phyloP scores from a whole-genome alignment of 2,797 vertebrate species.

The Crypturellus tataupa region DNA sequence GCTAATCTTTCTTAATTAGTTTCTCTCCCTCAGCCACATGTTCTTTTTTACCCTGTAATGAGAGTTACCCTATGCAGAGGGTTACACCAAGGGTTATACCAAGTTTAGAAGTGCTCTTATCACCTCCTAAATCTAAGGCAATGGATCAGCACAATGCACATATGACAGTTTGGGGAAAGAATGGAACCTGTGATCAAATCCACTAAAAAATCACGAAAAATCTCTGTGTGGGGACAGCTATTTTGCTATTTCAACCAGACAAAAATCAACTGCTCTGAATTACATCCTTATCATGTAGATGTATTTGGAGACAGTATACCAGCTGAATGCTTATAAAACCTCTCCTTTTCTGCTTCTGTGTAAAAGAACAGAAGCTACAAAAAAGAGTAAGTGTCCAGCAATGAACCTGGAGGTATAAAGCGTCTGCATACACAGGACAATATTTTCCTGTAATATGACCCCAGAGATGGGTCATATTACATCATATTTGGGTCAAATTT shows the following conservation, averaged over 20 bases:
- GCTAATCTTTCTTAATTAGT: not conserved
- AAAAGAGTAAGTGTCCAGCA: not conserved
- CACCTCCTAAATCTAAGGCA: not conserved
- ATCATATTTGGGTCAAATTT: too few species aligned
- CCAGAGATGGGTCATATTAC: not conserved
- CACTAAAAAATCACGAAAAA: not conserved
- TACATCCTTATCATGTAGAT: not conserved
- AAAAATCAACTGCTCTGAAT: not conserved
- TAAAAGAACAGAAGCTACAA: not conserved
- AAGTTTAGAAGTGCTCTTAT: not conserved
- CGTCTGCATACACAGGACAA: not conserved
- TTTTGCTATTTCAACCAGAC: not conserved
- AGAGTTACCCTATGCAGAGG: not conserved
- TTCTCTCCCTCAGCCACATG: not conserved
- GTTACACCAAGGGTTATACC: not conserved
- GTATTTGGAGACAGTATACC: not conserved
- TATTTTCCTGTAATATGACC: not conserved
- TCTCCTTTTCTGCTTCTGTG: not conserved
- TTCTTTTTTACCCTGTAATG: not conserved
- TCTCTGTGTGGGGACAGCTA: not conserved
- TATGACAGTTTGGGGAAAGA: accelerated
- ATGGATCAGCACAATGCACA: not conserved
- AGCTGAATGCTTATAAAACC: not conserved
- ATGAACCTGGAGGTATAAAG: not conserved
- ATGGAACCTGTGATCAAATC: not conserved